Percentiles rank a stretch among this genome's conserved stretches.
Conservation (phyloP, 92 coral and sea anemone species). For the Galaxea fascicularis region DNA sequence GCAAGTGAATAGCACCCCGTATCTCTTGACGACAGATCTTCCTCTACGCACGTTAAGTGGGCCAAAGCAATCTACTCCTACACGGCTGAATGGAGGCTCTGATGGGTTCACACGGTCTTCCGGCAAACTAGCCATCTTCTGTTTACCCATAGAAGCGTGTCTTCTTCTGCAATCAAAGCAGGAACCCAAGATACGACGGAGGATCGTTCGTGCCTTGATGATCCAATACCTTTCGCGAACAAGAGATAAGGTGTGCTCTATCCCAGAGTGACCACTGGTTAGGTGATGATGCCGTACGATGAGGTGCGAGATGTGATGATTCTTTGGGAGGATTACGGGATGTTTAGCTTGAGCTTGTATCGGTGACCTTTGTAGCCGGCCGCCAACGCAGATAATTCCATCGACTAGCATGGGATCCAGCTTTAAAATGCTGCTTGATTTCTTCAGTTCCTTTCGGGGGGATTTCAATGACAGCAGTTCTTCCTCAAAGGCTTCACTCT, state of each 20-base stretch:
- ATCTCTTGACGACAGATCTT: neutral
- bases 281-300: constrained; percentile 53
- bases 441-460: constrained; percentile 15
- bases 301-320: constrained; percentile 45
- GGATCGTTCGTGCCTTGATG: constrained; percentile 54
- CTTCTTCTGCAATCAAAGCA: constrained; percentile 63
- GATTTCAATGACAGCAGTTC: neutral
- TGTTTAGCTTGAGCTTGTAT: constrained; percentile 51
- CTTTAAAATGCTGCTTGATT: constrained; percentile 28
- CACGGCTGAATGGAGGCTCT: constrained; percentile 65
- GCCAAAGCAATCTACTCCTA: constrained; percentile 65
- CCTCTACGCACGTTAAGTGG: constrained; percentile 38
- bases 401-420: constrained; percentile 54
- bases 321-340: constrained; percentile 58
- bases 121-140: constrained; percentile 62
- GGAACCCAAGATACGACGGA: constrained; percentile 38
- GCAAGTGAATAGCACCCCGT: constrained; percentile 31
- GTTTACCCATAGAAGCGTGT: constrained; percentile 47
- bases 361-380: constrained; percentile 57
- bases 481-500: neutral
- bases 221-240: constrained; percentile 63
- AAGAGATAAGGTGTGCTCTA: constrained; percentile 61
- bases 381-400: constrained; percentile 65
- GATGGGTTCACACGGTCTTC: constrained; percentile 44
- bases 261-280: constrained; percentile 59